Conservation (phyloP, 2,113 vertebrate species). For the Burhinus bistriatus region DNA sequence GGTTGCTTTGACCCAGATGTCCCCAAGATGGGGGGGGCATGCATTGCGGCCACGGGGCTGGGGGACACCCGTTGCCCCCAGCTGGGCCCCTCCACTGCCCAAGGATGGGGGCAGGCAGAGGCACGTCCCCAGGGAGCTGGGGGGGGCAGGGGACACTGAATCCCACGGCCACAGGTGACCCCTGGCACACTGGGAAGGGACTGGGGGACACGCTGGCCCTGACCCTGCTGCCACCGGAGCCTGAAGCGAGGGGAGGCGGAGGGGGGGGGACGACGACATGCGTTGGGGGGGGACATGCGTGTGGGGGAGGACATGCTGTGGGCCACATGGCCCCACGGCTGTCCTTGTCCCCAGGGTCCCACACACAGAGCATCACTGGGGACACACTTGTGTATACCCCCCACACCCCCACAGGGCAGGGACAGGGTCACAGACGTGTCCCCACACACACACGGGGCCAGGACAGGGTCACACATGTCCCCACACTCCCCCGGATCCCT, state of each 20-base stretch:
- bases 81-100: accelerated
- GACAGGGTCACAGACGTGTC: background rate
- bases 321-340: no score
- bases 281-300: no score
- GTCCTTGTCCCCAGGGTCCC: background rate
- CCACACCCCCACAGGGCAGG: background rate
- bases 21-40: background rate
- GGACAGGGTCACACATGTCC: background rate
- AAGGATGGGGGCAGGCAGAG: accelerated
- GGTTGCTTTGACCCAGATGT: background rate
- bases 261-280: no score
- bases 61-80: accelerated
- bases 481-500: background rate
- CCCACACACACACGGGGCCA: background rate
- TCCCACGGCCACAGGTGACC: background rate
- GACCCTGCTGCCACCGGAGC: background rate
- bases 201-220: background rate
- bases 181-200: background rate
- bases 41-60: accelerated
- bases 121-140: accelerated
- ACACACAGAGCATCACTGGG: background rate
- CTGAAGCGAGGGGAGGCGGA: accelerated
- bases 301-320: background rate
- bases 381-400: background rate
- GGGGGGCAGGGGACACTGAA: background rate